These are phyloP conservation scores for Tachuris rubrigastra DNA, from an alignment of 2,113 vertebrate species.

Conservation along the genomic window DNA sequence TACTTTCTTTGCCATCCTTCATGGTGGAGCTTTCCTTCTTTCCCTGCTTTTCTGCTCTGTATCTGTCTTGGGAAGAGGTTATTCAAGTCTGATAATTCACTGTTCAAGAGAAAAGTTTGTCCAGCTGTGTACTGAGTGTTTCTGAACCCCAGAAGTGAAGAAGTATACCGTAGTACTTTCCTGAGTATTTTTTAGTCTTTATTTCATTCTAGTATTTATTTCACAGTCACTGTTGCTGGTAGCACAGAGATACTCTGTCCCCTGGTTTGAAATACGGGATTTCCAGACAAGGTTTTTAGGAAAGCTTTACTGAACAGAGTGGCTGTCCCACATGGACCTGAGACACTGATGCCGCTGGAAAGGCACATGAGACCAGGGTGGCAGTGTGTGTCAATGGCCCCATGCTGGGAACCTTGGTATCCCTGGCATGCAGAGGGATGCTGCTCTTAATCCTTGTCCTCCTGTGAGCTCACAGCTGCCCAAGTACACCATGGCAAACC, in stretches of 20 bases:
- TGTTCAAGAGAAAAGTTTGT: not conserved
- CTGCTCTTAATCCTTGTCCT: not conserved
- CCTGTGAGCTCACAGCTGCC: not conserved
- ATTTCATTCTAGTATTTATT: not conserved
- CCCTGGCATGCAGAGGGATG: not conserved
- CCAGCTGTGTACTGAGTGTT: not conserved
- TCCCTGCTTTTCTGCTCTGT: not conserved
- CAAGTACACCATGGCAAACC: not conserved
- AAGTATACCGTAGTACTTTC: not conserved
- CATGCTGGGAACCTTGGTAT: accelerated
- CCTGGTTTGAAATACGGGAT: not conserved
- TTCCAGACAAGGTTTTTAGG: not conserved
- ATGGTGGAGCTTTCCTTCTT: not conserved
- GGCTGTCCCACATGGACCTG: accelerated
- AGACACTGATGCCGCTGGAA: not conserved
- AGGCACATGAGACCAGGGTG: not conserved
- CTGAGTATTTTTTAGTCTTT: not conserved
- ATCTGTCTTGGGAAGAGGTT: not conserved
- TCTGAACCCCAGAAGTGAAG: not conserved
- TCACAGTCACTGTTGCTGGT: not conserved
- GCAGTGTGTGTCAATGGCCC: accelerated
- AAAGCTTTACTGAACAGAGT: accelerated
- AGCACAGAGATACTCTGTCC: not conserved
- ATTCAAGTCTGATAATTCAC: not conserved
- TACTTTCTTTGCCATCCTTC: not conserved